Conservation (phyloP, 2,797 vertebrate genomes). For the Spinibarbus caldwelli region DNA sequence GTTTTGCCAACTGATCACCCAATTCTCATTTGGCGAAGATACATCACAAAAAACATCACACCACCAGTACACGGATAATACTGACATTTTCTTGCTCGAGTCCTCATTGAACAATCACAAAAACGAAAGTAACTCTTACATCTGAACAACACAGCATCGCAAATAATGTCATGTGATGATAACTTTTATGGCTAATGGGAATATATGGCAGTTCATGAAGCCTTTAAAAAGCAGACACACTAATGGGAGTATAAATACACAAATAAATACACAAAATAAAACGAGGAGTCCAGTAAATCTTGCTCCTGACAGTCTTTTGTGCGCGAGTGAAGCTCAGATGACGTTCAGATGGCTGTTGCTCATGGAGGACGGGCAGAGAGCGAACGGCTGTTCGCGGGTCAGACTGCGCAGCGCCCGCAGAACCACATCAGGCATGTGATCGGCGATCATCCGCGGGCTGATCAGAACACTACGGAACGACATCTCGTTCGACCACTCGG, state of each 20-base stretch:
- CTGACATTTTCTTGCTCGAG: not conserved
- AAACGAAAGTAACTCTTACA: not conserved
- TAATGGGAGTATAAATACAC: not conserved
- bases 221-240: constrained; percentile 7
- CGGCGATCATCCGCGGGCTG: constrained; percentile 91
- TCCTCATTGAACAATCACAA: not conserved
- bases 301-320: not conserved
- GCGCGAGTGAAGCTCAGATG: constrained; percentile 69
- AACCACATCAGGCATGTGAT: constrained; percentile 93
- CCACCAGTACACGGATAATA: not conserved
- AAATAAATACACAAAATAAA: constrained; percentile 31
- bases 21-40: constrained; percentile 62
- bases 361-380: constrained; percentile 79
- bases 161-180: not conserved
- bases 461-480: constrained; percentile 90
- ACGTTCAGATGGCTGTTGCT: constrained; percentile 72
- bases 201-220: not conserved
- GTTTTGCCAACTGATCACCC: constrained; percentile 66
- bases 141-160: not conserved
- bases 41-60: constrained; percentile 62
- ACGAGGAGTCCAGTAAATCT: accelerated
- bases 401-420: constrained; percentile 83
- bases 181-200: not conserved
- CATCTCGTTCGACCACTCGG: constrained; percentile 84
- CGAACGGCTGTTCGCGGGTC: constrained; percentile 74